Conservation (phyloP, 2,888 invertebrate genomes). For the Syrphus vitripennis region DNA sequence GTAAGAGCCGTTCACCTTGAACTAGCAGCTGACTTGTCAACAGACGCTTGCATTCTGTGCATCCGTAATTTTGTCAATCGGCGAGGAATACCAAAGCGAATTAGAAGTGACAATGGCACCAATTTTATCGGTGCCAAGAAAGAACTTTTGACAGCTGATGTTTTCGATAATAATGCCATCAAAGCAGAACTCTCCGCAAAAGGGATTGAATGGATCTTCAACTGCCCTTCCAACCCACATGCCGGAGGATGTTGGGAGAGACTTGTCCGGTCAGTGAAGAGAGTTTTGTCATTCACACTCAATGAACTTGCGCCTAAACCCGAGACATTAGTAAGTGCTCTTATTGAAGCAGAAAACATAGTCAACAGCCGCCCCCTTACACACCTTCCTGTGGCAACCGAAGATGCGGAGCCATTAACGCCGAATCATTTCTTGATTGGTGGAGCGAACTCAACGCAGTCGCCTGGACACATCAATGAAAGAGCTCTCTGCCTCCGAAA, state of each 20-base stretch:
- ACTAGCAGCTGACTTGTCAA: constrained; percentile 16
- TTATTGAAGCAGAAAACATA: constrained; percentile 31
- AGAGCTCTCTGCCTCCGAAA: constrained; percentile 31
- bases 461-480: neutral
- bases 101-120: constrained; percentile 36
- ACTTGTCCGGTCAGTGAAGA: constrained; percentile 10
- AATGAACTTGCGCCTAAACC: neutral
- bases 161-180: constrained; percentile 27
- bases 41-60: neutral
- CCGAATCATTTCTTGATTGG: constrained; percentile 27
- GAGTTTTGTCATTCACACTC: neutral
- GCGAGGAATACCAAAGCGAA: constrained; percentile 20
- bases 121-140: constrained; percentile 37
- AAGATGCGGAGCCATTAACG: constrained; percentile 28
- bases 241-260: constrained; percentile 60
- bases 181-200: constrained; percentile 19
- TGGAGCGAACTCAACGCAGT: neutral
- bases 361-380: constrained; percentile 30
- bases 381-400: constrained; percentile 17
- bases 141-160: neutral
- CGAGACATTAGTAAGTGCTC: constrained; percentile 9
- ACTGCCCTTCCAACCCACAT: constrained; percentile 31
- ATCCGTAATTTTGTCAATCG: constrained; percentile 41
- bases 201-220: constrained; percentile 46
- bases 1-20: constrained; percentile 28